phyloP scores from a whole-genome alignment of 1,140 invertebrate genomes.

The Nasonia longicornis region DNA sequence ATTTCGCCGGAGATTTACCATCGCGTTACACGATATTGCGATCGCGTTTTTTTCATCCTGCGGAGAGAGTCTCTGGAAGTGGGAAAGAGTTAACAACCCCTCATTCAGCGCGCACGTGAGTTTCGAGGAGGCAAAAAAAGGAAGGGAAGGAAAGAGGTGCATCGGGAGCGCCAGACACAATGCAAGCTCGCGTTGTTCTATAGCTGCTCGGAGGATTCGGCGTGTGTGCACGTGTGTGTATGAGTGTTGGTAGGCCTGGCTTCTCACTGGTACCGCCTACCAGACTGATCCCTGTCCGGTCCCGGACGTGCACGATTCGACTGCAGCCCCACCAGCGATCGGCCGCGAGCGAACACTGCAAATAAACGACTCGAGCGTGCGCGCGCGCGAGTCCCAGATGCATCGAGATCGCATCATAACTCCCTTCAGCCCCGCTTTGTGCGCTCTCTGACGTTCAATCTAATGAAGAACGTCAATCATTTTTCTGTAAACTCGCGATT shows the following conservation, averaged over 20 bases:
- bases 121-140: neutral
- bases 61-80: neutral
- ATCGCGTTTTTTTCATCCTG: neutral
- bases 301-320: constrained; percentile 34
- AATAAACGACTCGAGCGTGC: neutral
- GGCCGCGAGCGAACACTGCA: neutral
- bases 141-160: neutral
- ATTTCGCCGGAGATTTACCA: constrained; percentile 33
- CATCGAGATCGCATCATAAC: neutral
- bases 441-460: neutral
- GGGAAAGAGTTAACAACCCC: constrained; percentile 37
- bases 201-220: constrained; percentile 16
- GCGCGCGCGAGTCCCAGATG: too few relatives aligned
- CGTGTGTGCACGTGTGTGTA: too few relatives aligned
- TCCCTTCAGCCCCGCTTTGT: neutral
- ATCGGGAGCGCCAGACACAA: neutral
- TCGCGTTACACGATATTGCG: constrained; percentile 31
- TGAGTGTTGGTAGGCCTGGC: constrained; percentile 55
- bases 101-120: constrained; percentile 1
- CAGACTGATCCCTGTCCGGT: constrained; percentile 50
- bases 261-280: constrained; percentile 56
- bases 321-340: constrained; percentile 24
- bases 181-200: neutral
- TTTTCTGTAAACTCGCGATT: neutral
- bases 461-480: constrained; percentile 3